These are phyloP conservation scores for Sturnira hondurensis DNA, from an alignment of 2,113 vertebrate species.

Conservation along the genomic window DNA sequence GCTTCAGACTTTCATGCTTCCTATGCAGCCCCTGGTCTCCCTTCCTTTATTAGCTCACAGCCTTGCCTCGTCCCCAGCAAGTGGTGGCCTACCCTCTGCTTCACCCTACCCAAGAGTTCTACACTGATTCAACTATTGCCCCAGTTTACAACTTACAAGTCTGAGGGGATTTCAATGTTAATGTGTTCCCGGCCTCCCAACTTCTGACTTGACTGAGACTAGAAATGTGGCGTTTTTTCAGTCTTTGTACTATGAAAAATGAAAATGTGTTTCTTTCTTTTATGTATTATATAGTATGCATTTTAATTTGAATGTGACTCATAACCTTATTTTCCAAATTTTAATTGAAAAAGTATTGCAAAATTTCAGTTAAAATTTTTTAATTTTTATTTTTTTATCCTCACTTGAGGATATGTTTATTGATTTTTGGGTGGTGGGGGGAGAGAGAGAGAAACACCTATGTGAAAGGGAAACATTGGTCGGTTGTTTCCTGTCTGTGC, in stretches of 20 bases:
- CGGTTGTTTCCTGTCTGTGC: no score
- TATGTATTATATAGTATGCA: not conserved
- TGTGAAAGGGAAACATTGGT: no score
- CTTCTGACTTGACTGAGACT: not conserved
- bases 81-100: not conserved
- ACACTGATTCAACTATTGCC: not conserved
- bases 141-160: not conserved
- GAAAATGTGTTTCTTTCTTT: not conserved
- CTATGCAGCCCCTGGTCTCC: not conserved
- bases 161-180: not conserved
- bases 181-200: not conserved
- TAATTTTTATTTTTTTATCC: no score
- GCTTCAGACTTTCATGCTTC: not conserved
- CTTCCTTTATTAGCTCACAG: not conserved
- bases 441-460: no score
- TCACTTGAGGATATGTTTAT: no score
- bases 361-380: not conserved
- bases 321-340: not conserved
- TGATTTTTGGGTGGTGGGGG: no score
- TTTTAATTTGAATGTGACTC: not conserved
- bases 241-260: not conserved
- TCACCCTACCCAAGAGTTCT: accelerated
- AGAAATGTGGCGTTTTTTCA: not conserved
- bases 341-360: not conserved
- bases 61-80: not conserved